phyloP scores from a whole-genome alignment of 2,888 invertebrate genomes.

The Thecophora atra region DNA sequence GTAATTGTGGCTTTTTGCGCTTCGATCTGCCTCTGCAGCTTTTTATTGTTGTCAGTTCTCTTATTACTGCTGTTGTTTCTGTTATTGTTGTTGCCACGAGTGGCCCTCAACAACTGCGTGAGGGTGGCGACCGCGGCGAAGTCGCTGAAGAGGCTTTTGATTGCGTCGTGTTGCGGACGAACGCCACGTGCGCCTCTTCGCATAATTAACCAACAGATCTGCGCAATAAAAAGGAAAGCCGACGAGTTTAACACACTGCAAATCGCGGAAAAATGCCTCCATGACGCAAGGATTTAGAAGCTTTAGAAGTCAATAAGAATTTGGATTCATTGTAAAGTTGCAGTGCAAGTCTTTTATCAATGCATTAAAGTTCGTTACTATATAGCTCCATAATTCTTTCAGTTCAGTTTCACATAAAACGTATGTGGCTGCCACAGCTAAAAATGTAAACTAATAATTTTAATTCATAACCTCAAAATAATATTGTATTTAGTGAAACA shows the following conservation, averaged over 20 bases:
- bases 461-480: too few relatives aligned
- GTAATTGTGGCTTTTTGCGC: too few relatives aligned
- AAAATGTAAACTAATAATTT: too few relatives aligned
- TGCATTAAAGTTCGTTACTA: too few relatives aligned
- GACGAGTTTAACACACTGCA: neutral
- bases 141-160: neutral
- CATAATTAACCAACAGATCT: neutral
- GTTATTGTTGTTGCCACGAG: neutral
- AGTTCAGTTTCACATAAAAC: too few relatives aligned
- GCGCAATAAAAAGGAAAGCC: neutral
- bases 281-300: too few relatives aligned
- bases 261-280: neutral
- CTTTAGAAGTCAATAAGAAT: neutral
- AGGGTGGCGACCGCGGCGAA: neutral
- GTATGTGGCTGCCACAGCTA: too few relatives aligned
- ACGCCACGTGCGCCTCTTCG: neutral
- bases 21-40: neutral
- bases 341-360: too few relatives aligned
- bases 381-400: too few relatives aligned
- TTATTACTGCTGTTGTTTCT: neutral
- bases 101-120: too few relatives aligned
- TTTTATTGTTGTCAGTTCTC: neutral
- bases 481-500: too few relatives aligned
- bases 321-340: neutral
- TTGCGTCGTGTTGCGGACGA: neutral